These are phyloP conservation scores for Ambastaia sidthimunki DNA, from an alignment of 2,797 vertebrate species.

Conservation along the genomic window DNA sequence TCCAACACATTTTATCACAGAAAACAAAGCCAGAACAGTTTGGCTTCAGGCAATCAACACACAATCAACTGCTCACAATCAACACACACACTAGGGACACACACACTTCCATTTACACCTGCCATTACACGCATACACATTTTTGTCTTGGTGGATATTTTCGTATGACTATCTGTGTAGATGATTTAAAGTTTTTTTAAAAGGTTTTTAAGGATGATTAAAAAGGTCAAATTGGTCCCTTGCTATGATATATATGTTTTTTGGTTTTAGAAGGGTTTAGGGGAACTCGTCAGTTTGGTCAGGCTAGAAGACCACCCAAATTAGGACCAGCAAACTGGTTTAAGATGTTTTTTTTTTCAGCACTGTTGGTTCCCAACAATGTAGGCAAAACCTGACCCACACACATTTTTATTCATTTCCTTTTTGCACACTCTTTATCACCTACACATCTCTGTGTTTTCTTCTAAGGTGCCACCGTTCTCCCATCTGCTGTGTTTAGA, in stretches of 20 bases:
- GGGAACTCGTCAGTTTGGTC: no score
- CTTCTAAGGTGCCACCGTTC: constrained; percentile 62
- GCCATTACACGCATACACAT: neutral
- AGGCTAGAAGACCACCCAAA: neutral
- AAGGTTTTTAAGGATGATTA: no score
- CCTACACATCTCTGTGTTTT: constrained; percentile 42
- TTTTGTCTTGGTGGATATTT: neutral
- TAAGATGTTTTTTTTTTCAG: no score
- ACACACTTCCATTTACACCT: constrained; percentile 4
- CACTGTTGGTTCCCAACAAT: no score
- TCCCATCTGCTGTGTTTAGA: constrained; percentile 74
- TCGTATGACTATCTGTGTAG: no score
- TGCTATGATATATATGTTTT: neutral
- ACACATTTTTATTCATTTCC: neutral
- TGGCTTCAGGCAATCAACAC: constrained; percentile 22
- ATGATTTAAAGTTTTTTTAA: no score
- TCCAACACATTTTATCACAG: neutral
- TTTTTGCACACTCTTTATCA: constrained; percentile 25
- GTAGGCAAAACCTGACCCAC: neutral
- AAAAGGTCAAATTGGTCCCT: no score
- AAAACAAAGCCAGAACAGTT: constrained; percentile 25
- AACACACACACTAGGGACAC: constrained; percentile 31
- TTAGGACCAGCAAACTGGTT: neutral
- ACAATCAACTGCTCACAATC: constrained; percentile 28
- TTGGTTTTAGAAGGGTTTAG: neutral